Evolutionary conservation across 1,140 invertebrate species (phyloP), one percentile per base, ranked within the genome.

Genomic region (Rhagoletis zephyria): DNA sequence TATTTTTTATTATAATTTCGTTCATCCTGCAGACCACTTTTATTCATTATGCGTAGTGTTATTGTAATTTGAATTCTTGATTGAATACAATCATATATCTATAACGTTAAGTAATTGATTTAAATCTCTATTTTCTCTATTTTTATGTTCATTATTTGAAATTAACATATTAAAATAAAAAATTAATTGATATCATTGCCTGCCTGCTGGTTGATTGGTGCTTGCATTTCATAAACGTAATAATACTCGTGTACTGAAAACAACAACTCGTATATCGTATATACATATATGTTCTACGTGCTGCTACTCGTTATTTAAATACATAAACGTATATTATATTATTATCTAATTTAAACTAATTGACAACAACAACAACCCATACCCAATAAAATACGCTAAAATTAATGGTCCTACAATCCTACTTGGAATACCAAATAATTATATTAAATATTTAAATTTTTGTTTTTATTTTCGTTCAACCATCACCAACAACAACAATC

Each of bases 181-280:
- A 81, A 56, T n/a, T 56, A 51, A 3, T 48, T 74, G 16, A 89
- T 88, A 65, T 10, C 51, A 90, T 88, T 59, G 85, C 87, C 40
- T 91, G 91, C 91, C 91, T 91, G 91, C 90, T 89, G 91, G 90
- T 91, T 90, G 91, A 90, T 91, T 91, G 91, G 88, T 91, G 91
- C 91, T 91, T 92, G 91, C 89, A 90, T 91, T 88, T 89, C 89
- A 90, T 87, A 65, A 60, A 67, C 19, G 63, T 87, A 63, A 19
- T 85, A 85, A 85, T 81, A 74, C 45, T 14, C 30, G n/a, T 77
- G 48, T 77, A 77, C 70, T 56, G 30, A 77, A 77, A 3, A 70
- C 30, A 70, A 70, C 40, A 42, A 6, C 40, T 74, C 12, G 45
- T 48, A 48, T n/a, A 63, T 56, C 10, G 51, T 56, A 56, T n/a